Conservation (phyloP, 2,888 invertebrate species). For the Danaus chrysippus region DNA sequence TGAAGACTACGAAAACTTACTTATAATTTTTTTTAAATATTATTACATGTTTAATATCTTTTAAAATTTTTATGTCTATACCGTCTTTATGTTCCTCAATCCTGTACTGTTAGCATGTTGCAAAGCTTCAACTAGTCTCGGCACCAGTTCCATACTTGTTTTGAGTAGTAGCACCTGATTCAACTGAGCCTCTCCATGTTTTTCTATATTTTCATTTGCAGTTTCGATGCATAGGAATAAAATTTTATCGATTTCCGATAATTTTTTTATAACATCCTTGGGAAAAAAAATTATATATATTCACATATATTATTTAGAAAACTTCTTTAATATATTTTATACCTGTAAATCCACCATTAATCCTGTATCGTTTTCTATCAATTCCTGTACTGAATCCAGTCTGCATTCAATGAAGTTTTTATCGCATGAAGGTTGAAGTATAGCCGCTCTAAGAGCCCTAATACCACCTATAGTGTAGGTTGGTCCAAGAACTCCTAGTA, state of each 20-base stretch:
- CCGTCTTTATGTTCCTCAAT: constrained; percentile 79
- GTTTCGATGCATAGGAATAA: constrained; percentile 77
- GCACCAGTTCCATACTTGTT: constrained; percentile 85
- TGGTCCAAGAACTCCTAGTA: constrained; percentile 67
- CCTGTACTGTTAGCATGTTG: constrained; percentile 72
- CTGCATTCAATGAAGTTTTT: constrained; percentile 82
- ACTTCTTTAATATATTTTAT: constrained; percentile 19
- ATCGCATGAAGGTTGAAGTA: constrained; percentile 88
- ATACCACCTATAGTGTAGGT: constrained; percentile 82
- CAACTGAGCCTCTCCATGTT: constrained; percentile 85
- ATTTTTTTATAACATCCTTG: constrained; percentile 81
- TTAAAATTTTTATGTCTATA: constrained; percentile 41
- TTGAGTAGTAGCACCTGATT: constrained; percentile 89
- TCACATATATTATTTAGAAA: neutral
- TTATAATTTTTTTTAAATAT: neutral
- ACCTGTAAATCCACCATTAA: constrained; percentile 83
- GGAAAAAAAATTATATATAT: neutral
- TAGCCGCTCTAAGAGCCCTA: constrained; percentile 86
- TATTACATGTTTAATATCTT: neutral
- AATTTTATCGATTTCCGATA: constrained; percentile 89
- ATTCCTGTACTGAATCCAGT: constrained; percentile 86
- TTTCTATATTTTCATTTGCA: constrained; percentile 70
- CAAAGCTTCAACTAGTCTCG: constrained; percentile 80
- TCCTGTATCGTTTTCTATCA: constrained; percentile 83
- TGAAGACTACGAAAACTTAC: neutral